A percentile compares a stretch with the other conserved stretches of the same genome.
Conservation (phyloP, 2,113 vertebrate genomes). For the Holacanthus passer region DNA sequence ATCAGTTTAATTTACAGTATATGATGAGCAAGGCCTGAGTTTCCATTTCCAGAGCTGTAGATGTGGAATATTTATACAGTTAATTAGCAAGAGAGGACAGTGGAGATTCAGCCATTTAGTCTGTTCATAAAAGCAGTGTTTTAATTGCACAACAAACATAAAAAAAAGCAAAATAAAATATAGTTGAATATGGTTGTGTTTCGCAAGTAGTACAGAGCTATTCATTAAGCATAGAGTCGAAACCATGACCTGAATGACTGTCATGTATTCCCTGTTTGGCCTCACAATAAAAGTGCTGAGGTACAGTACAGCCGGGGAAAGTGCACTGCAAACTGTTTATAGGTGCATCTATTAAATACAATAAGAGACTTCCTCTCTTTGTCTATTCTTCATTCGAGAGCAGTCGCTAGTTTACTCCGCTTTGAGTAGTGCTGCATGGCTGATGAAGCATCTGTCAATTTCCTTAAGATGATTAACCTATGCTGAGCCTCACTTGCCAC, state of each 20-base stretch:
- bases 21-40: neutral
- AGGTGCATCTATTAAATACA: neutral
- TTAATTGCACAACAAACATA: neutral
- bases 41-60: neutral
- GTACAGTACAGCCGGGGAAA: neutral
- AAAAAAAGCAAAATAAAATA: neutral
- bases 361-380: slow-evolving; percentile 1
- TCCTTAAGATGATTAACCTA: slow-evolving; percentile 59
- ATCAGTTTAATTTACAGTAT: neutral
- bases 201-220: neutral
- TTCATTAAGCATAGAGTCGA: neutral
- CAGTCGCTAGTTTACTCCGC: slow-evolving; percentile 27
- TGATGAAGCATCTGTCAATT: slow-evolving; percentile 63
- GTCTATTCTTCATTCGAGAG: neutral
- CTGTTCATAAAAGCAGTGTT: neutral
- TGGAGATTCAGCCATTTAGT: neutral
- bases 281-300: neutral
- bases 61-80: neutral
- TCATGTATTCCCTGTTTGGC: neutral
- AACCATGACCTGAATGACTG: neutral
- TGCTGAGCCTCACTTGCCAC: slow-evolving; percentile 38
- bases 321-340: neutral
- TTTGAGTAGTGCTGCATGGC: slow-evolving; percentile 34
- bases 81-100: neutral
- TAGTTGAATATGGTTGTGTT: neutral